phyloP scores from a whole-genome alignment of 2,797 vertebrate genomes.

The Capromys pilorides region DNA sequence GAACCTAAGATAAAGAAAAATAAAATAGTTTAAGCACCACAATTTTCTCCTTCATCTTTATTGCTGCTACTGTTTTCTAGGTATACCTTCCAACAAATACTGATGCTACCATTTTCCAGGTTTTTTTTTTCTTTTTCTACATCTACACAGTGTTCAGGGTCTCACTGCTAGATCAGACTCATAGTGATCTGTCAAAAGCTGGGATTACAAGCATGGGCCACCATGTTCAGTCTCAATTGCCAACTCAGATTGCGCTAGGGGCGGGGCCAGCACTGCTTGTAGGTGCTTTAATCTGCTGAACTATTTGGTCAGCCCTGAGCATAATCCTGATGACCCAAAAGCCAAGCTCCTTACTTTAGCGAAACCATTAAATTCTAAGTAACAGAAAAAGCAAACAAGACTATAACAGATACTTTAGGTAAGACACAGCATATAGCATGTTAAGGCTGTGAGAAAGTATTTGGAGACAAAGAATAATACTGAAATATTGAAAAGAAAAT shows the following conservation, averaged over 20 bases:
- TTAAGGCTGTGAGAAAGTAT: neutral
- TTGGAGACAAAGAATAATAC: neutral
- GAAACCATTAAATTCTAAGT: neutral
- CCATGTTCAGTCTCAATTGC: no score
- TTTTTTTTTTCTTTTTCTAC: neutral
- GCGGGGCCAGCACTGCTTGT: no score
- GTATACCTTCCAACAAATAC: neutral
- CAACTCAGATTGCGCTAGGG: no score
- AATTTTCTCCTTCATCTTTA: neutral
- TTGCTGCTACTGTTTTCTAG: neutral
- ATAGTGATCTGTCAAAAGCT: no score
- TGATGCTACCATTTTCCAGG: rapidly evolving
- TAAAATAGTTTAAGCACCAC: neutral
- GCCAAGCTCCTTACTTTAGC: neutral
- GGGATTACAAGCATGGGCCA: no score
- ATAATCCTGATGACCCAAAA: neutral
- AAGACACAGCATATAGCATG: neutral
- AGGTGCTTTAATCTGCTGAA: no score
- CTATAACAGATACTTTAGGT: neutral
- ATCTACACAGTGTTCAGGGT: no score
- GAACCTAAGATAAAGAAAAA: neutral
- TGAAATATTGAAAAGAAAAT: neutral
- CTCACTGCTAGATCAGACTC: no score
- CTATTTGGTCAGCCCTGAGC: neutral
- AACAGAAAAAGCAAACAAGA: neutral